Conservation (phyloP, 2,797 vertebrate species). For the Bradypodion pumilum region DNA sequence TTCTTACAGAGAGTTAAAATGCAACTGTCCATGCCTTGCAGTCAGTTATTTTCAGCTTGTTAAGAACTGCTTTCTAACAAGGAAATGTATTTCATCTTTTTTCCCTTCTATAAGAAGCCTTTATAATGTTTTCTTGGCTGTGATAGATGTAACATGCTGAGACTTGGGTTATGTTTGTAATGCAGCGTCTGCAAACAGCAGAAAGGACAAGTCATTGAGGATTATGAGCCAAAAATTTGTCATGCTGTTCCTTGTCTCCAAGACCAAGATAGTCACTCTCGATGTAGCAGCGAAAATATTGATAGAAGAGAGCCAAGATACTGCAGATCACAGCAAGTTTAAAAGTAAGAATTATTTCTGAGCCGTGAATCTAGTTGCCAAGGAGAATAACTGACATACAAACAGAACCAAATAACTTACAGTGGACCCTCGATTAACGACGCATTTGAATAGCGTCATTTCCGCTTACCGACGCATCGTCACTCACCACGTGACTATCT, state of each 20-base stretch:
- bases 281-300: conserved; percentile 91
- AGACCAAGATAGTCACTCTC: conserved; percentile 88
- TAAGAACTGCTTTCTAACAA: conserved; percentile 24
- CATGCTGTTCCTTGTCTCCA: conserved; percentile 94
- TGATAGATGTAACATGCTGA: conserved; percentile 55
- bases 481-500: too few relatives aligned
- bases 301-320: conserved; percentile 90
- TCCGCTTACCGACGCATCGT: too few relatives aligned
- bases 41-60: conserved; percentile 46
- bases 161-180: conserved; percentile 62
- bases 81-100: conserved; percentile 25
- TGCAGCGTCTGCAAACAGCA: conserved; percentile 83
- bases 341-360: conserved; percentile 85
- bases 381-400: background rate
- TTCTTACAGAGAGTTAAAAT: conserved; percentile 34
- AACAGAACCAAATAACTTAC: conserved; percentile 16
- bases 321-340: conserved; percentile 91
- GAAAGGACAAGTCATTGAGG: conserved; percentile 94
- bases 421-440: too few relatives aligned
- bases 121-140: conserved; percentile 51
- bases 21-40: conserved; percentile 25
- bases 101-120: conserved; percentile 31
- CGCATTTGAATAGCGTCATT: too few relatives aligned
- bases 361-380: background rate
- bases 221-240: conserved; percentile 99